Conservation (phyloP, 2,797 vertebrate genomes). For the Orientallactaga sibirica region DNA sequence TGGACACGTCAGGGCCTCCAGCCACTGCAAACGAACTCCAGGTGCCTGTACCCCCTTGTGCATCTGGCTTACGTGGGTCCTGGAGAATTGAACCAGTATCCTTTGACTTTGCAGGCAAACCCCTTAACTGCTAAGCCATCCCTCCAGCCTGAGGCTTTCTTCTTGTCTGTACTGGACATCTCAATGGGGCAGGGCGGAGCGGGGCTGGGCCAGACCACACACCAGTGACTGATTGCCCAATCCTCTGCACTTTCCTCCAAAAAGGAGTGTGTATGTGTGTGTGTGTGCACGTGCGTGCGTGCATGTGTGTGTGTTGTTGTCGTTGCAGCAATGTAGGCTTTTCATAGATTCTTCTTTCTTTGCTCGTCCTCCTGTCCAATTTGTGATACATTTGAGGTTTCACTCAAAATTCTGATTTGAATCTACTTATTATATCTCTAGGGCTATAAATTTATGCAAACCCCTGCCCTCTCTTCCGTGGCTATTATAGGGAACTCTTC, state of each 20-base stretch:
- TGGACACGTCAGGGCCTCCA: too few species aligned
- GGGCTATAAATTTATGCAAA: neutral
- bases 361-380: neutral
- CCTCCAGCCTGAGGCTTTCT: neutral
- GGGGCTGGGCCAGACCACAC: neutral
- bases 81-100: too few species aligned
- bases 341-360: neutral
- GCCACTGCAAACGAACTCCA: too few species aligned
- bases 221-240: neutral
- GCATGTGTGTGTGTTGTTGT: neutral
- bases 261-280: neutral
- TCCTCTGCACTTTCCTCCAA: neutral
- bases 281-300: too few species aligned
- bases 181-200: neutral
- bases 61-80: too few species aligned
- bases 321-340: neutral
- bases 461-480: neutral
- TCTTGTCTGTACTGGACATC: neutral
- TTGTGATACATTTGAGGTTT: constrained; percentile 5
- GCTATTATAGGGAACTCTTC: neutral
- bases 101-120: too few species aligned
- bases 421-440: neutral
- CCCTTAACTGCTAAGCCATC: too few species aligned
- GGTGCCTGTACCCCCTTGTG: too few species aligned
- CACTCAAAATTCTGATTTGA: constrained; percentile 17